Conservation (phyloP, 2,797 vertebrate species). For the Pipistrellus pipistrellus region DNA sequence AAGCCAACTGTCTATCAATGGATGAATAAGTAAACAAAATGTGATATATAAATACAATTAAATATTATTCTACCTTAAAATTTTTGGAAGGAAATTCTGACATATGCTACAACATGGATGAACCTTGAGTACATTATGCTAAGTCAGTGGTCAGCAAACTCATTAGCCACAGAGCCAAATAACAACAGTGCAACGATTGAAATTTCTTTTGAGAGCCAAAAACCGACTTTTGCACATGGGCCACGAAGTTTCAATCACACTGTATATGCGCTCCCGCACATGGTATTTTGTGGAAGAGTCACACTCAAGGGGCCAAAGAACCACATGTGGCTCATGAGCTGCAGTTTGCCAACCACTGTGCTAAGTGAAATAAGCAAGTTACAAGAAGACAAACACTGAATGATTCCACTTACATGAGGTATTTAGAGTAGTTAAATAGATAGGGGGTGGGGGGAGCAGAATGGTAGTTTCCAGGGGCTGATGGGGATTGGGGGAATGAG, state of each 20-base stretch:
- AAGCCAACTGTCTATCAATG: background rate
- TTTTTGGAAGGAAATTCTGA: background rate
- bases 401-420: background rate
- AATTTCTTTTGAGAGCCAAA: too few species aligned
- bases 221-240: too few species aligned
- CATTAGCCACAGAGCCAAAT: too few species aligned
- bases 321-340: too few species aligned
- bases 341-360: too few species aligned
- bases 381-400: background rate
- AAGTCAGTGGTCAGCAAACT: background rate
- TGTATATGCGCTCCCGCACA: too few species aligned
- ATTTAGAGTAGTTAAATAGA: background rate
- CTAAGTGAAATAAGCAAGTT: conserved; percentile 36
- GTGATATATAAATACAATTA: background rate
- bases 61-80: background rate
- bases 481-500: background rate
- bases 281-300: too few species aligned
- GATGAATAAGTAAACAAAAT: background rate
- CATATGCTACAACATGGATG: background rate
- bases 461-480: background rate
- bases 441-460: background rate
- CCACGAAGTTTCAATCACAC: too few species aligned
- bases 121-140: background rate
- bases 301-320: too few species aligned
- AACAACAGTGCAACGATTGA: too few species aligned